Conservation (phyloP, 2,888 invertebrate species). For the Cheilosia variabilis region DNA sequence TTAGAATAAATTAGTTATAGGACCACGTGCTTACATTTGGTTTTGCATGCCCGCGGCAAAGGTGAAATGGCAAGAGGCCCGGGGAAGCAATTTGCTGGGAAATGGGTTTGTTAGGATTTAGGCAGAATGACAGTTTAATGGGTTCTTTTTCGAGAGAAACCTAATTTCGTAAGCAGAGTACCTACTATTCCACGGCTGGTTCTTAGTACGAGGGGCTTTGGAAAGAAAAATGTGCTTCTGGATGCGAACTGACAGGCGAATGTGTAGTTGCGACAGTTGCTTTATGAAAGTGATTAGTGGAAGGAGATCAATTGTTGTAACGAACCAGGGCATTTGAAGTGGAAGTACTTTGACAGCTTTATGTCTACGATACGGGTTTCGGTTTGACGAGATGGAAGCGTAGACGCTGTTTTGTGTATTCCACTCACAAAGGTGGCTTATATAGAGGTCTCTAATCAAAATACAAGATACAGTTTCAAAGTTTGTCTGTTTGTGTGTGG, state of each 20-base stretch:
- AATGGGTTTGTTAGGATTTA: slow-evolving; percentile 59
- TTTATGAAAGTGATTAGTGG: background rate
- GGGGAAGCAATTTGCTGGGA: slow-evolving; percentile 58
- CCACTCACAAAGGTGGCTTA: no score
- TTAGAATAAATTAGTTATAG: slow-evolving; percentile 68
- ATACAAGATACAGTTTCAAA: no score
- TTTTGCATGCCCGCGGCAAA: slow-evolving; percentile 33
- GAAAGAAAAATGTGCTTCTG: background rate
- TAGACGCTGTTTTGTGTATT: no score
- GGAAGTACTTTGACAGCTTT: no score
- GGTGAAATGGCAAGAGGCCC: slow-evolving; percentile 24
- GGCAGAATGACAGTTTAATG: slow-evolving; percentile 51
- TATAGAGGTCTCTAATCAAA: no score
- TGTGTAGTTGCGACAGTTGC: background rate
- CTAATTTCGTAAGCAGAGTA: slow-evolving; percentile 23
- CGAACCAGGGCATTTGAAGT: no score
- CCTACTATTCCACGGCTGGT: background rate
- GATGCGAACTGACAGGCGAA: slow-evolving; percentile 3
- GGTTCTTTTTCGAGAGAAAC: slow-evolving; percentile 26
- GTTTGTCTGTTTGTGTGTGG: no score
- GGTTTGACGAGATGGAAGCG: no score
- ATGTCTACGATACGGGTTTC: no score
- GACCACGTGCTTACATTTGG: slow-evolving; percentile 55
- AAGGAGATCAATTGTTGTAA: background rate
- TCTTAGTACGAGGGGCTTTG: background rate